These are phyloP conservation scores for Aythya fuligula DNA, from an alignment of 2,797 vertebrate species.

Conservation along the genomic window DNA sequence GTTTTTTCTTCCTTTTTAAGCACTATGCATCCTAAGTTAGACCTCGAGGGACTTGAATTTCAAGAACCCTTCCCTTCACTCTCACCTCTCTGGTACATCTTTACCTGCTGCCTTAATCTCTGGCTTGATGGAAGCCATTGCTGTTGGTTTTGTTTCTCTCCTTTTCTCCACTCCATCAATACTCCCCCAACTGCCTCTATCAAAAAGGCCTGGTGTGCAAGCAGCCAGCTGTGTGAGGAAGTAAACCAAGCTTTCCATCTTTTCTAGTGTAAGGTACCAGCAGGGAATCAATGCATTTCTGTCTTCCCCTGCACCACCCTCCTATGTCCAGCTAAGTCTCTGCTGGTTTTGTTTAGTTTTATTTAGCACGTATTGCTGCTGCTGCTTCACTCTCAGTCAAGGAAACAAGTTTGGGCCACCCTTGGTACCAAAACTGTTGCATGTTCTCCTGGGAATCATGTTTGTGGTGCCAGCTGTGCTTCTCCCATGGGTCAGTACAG, in stretches of 20 bases:
- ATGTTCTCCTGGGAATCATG: not conserved
- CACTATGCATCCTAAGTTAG: not conserved
- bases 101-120: not conserved
- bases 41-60: not conserved
- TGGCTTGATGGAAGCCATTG: not conserved
- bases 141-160: not conserved
- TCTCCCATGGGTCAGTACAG: fast-evolving
- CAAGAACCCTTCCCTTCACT: not conserved
- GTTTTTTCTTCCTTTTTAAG: not conserved
- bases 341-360: not conserved
- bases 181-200: not conserved
- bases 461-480: not conserved
- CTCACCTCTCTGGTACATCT: not conserved
- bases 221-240: not conserved
- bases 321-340: not conserved
- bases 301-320: not conserved
- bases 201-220: not conserved
- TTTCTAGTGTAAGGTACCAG: not conserved
- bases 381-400: not conserved
- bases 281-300: not conserved
- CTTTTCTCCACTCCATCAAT: not conserved
- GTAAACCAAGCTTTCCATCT: not conserved
- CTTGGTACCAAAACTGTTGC: not conserved
- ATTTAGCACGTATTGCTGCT: not conserved
- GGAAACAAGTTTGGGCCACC: not conserved